Base-by-base conservation (phyloP, 2,888 invertebrate genomes). In the Monopis laevigella region DNA sequence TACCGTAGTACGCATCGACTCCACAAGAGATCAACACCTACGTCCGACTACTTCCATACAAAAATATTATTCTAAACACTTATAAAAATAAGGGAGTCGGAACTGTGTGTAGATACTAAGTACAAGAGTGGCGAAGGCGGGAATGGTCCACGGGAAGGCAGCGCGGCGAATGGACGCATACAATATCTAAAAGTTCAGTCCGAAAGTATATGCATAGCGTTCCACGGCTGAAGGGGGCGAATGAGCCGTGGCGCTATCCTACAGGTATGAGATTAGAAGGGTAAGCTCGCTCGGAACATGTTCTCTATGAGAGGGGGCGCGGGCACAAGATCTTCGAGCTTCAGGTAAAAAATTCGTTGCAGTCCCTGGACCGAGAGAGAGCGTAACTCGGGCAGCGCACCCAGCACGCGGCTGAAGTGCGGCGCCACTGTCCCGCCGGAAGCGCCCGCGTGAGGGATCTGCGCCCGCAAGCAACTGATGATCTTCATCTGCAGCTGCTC, bases 401-500 rank as follows among this genome's bases (percentile, higher is more conserved):
- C 93, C 48, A 97, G 84, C 46, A 97, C 87, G 44, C 93, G 87
- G 56, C 96, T 96, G 84, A 97, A 94, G 78, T 96, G 96, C 59
- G 96, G 94, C 17, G 90, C 88, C 65, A 26, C 93, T 92, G 71
- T 93, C 93, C 27, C 92, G 92, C 48, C 93, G 88, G 77, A 95
- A 90, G 66, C 93, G 83, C 51, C 96, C 75, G 53, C 94, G 70
- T 93, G 93, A 13, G 96, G 96, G 62, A 96, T 96, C 80, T 98
- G 98, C 59, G 98, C 98, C 32, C 96, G 88, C 44, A 98, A 83
- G 45, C 96, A 95, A 46, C 93, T 92, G 55, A 98, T 95, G 58
- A 98, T 93, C 73, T 96, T 96, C 91, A 94, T 96, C 69, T 98
- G 97, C 12, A 98, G 83, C 56, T 93, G 93, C 66, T 98, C 98